Evolutionary conservation across 2,888 invertebrate genomes (phyloP), one percentile per base, ranked within the genome.

Genomic region (Mythimna loreyi): DNA sequence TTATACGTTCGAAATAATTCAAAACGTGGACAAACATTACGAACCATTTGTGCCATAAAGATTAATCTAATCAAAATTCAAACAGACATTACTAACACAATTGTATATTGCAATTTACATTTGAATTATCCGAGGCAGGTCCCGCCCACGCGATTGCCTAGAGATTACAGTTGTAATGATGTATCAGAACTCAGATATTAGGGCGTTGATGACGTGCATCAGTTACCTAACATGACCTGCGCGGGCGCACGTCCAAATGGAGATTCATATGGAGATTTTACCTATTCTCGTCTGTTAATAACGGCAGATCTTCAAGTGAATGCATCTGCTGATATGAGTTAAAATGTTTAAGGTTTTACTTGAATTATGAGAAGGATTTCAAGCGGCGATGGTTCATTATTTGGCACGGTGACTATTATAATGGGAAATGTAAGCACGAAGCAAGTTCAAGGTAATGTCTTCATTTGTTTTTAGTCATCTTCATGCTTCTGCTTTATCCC

Each of bases 171-270:
- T 71, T 71, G 83, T 85, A 81, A 83, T 85, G 72, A 81, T 80
- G 73, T 75, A 83, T 81, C 72, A 83, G 58, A 74, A 81, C 64
- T 62, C 69, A 69, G 75, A 83, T 85, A 81, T 85, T 75, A 83
- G 81, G 76, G 72, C 81, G 81, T 58, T 21, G 71, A 80, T 83
- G 83, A 83, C 83, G 83, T 69, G 75, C 78, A 75, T 73, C 83
- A 72, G 85, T 85, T 83, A 72, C 75, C 78, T 68, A 80, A 84
- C 78, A 67, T 70, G 85, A 77, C 69, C 77, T 33, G 64, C 49
- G 56, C 75, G 83, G 83, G 85, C 83, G 69, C 66, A 67, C 85
- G 81, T 85, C 83, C 83, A 83, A 83, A 85, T 67, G 59, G 72
- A 72, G 71, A 83, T 80, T 84, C 81, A 75, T 70, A 82, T 71